phyloP scores from a whole-genome alignment of 2,797 vertebrate species.

The Dendrocincla fuliginosa region DNA sequence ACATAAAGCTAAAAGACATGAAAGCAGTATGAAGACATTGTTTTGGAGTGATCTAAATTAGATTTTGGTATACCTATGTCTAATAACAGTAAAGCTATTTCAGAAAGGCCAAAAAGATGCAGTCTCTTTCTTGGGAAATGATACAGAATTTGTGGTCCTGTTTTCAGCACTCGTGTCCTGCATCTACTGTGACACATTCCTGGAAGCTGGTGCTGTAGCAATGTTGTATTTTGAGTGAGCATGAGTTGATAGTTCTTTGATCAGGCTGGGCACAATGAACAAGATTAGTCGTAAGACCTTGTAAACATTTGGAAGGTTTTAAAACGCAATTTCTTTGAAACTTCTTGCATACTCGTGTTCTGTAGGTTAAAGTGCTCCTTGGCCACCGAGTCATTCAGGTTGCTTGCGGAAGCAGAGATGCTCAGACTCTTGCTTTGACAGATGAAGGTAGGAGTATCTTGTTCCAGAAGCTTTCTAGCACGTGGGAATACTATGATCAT shows the following conservation, averaged over 20 bases:
- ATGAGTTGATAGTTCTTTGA: background rate
- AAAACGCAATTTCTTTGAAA: background rate
- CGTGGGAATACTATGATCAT: background rate
- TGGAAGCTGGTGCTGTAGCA: rapidly evolving
- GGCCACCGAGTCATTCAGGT: conserved; percentile 97
- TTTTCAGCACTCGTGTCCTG: background rate
- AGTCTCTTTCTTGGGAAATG: background rate
- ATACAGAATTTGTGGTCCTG: background rate
- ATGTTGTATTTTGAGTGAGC: background rate
- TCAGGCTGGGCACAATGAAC: background rate
- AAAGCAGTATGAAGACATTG: background rate
- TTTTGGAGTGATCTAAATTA: background rate
- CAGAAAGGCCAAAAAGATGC: background rate
- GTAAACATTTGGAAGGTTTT: background rate
- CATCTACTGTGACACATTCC: background rate
- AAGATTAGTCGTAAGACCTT: background rate
- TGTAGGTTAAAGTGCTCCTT: conserved; percentile 94
- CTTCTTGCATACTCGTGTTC: background rate
- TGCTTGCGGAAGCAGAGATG: conserved; percentile 96
- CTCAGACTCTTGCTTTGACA: conserved; percentile 94
- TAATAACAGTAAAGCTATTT: background rate
- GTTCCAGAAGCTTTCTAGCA: background rate
- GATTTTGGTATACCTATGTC: background rate
- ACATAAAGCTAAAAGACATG: background rate
- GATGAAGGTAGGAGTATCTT: conserved; percentile 86